These are phyloP conservation scores for Gadus chalcogrammus DNA, from an alignment of 2,113 vertebrate genomes.

Conservation along the genomic window DNA sequence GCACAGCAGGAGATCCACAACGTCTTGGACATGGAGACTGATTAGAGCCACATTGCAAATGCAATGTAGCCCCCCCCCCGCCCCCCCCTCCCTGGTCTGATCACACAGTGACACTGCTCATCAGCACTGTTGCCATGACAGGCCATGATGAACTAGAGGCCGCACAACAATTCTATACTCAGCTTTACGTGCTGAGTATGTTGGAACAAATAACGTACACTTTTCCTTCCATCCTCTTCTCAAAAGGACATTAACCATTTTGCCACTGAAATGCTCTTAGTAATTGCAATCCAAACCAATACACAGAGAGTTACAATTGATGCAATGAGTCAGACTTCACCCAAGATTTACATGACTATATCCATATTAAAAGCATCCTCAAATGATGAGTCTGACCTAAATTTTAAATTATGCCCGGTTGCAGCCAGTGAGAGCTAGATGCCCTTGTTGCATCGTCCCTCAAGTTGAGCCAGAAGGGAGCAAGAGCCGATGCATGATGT, in stretches of 20 bases:
- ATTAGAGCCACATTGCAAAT: slow-evolving; percentile 40
- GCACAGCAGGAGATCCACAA: slow-evolving; percentile 21
- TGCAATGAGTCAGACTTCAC: no score
- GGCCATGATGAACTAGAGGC: no score
- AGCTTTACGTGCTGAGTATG: neutral
- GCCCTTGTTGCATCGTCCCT: slow-evolving; percentile 9
- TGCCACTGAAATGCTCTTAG: no score
- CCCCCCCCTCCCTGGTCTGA: neutral
- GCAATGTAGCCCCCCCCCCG: neutral
- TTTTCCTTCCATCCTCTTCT: neutral
- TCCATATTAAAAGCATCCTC: slow-evolving; percentile 18
- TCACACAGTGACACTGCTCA: neutral
- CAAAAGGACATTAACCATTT: neutral
- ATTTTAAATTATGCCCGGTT: slow-evolving; percentile 17
- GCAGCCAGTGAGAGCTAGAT: slow-evolving; percentile 15
- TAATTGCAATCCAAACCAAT: no score
- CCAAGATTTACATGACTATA: no score
- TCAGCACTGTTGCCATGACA: neutral
- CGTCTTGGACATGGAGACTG: slow-evolving; percentile 11
- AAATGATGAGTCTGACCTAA: slow-evolving; percentile 9
- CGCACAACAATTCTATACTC: no score
- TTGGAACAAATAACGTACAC: neutral
- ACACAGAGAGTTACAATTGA: no score
- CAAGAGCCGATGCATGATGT: neutral
- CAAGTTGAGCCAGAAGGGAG: slow-evolving; percentile 52